Conservation (phyloP, 2,888 invertebrate genomes). For the Bugula neritina region DNA sequence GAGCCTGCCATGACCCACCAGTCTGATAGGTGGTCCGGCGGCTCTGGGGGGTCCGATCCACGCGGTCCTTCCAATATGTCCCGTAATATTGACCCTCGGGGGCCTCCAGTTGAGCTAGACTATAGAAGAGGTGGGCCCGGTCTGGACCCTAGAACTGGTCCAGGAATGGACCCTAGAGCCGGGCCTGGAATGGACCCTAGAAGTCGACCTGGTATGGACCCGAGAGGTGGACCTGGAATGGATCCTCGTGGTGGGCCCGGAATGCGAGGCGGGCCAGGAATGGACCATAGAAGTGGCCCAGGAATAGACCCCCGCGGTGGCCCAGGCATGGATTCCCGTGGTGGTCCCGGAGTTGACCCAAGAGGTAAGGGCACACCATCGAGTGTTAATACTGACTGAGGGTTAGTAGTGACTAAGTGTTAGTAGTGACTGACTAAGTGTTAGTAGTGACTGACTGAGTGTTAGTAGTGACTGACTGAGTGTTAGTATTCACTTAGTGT, state of each 20-base stretch:
- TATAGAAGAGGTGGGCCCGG: not conserved
- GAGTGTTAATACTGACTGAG: no score
- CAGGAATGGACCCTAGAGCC: no score
- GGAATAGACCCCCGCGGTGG: no score
- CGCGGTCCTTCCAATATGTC: not conserved
- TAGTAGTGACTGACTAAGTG: no score
- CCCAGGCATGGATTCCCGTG: not conserved
- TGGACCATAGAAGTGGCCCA: not conserved
- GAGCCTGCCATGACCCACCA: not conserved
- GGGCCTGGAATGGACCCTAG: conserved; percentile 29
- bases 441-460: no score
- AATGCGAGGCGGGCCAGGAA: not conserved
- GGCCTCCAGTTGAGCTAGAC: not conserved
- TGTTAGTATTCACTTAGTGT: no score
- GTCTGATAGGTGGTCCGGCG: not conserved
- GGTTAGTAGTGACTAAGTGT: no score
- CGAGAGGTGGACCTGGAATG: not conserved
- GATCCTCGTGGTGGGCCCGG: not conserved
- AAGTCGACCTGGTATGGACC: conserved; percentile 5
- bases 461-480: no score
- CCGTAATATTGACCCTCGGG: not conserved
- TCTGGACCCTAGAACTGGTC: no score
- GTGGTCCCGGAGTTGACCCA: no score
- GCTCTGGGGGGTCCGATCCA: not conserved
- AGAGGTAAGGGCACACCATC: no score